These are phyloP conservation scores for Sprattus sprattus DNA, from an alignment of 2,113 vertebrate genomes.

Conservation along the genomic window DNA sequence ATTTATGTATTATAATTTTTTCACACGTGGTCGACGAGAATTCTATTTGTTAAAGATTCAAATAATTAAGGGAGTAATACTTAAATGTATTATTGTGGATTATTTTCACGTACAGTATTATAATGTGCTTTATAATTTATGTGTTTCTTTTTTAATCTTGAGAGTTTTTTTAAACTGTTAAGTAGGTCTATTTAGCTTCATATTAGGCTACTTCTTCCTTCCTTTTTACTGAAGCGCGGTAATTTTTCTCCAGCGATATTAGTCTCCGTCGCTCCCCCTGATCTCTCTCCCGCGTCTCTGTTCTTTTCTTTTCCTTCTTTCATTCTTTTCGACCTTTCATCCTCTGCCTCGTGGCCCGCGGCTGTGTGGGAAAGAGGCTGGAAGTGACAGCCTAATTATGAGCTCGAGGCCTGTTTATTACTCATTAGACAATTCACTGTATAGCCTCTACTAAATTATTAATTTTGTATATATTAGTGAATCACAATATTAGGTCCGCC, in stretches of 20 bases:
- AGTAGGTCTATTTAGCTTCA: neutral
- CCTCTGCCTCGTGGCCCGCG: constrained; percentile 59
- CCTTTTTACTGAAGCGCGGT: neutral
- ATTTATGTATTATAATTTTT: neutral
- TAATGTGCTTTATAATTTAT: neutral
- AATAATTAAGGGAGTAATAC: neutral
- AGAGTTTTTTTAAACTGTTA: neutral
- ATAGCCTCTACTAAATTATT: constrained; percentile 80
- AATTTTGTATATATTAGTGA: constrained; percentile 80
- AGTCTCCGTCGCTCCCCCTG: neutral
- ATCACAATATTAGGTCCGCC: constrained; percentile 76
- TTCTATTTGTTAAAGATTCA: no score
- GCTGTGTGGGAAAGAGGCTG: constrained; percentile 68
- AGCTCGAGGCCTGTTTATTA: constrained; percentile 75
- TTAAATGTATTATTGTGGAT: neutral
- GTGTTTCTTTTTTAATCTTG: neutral
- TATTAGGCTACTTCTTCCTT: neutral
- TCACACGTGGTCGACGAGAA: neutral
- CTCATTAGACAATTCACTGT: constrained; percentile 79
- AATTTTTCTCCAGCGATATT: neutral
- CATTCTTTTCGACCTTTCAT: constrained; percentile 43
- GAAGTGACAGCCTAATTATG: constrained; percentile 82
- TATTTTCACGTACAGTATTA: neutral
- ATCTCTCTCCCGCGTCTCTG: constrained; percentile 38
- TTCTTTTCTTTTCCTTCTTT: constrained; percentile 45